phyloP scores from a whole-genome alignment of 2,888 invertebrate genomes.

The Chalcosyrphus nemorum region DNA sequence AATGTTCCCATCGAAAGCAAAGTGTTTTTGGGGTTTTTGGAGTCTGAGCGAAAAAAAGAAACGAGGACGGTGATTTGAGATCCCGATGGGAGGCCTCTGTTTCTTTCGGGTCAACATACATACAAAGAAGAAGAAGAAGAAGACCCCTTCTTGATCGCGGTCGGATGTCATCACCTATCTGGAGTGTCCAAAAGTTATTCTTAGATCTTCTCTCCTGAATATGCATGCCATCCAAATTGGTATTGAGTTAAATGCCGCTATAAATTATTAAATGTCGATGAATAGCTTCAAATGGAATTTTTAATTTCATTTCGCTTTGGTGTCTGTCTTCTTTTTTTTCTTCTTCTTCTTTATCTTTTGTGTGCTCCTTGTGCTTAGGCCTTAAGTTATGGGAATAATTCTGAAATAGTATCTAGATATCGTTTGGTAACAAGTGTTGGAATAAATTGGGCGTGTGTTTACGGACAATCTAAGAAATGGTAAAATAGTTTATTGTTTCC shows the following conservation, averaged over 20 bases:
- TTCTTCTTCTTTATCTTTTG: conserved; percentile 55
- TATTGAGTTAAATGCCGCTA: conserved; percentile 46
- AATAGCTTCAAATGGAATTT: conserved; percentile 63
- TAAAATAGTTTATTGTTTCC: conserved; percentile 59
- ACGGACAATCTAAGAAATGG: conserved; percentile 44
- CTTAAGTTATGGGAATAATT: conserved; percentile 64
- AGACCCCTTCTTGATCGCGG: not conserved
- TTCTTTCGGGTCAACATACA: conserved; percentile 32
- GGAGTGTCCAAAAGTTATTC: conserved; percentile 28
- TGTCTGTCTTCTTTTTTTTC: conserved; percentile 43
- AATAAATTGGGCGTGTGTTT: conserved; percentile 67
- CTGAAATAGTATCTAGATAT: conserved; percentile 36
- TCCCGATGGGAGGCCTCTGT: conserved; percentile 56
- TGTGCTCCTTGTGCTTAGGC: conserved; percentile 60
- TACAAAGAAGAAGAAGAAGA: not conserved
- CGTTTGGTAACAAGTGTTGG: conserved; percentile 64
- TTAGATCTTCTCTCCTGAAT: conserved; percentile 34
- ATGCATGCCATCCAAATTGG: conserved; percentile 41
- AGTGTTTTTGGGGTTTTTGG: not conserved
- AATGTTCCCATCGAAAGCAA: conserved; percentile 40
- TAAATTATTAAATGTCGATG: conserved; percentile 65
- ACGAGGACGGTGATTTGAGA: conserved; percentile 37
- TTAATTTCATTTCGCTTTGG: conserved; percentile 56
- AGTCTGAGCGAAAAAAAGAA: not conserved
- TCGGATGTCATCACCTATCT: conserved; percentile 50